Conservation (phyloP, 2,888 invertebrate species). For the Cetonia aurata region DNA sequence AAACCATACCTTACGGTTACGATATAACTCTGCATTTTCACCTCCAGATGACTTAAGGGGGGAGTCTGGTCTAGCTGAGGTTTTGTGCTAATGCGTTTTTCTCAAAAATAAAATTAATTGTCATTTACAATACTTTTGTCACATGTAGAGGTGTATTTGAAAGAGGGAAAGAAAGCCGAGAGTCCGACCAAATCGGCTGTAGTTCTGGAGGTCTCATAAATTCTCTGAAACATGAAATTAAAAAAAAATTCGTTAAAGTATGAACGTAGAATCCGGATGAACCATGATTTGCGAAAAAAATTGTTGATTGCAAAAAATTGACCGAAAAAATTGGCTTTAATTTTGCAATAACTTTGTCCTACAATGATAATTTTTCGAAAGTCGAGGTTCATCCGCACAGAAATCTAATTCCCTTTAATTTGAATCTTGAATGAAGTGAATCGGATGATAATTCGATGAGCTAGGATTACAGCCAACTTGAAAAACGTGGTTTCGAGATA, state of each 20-base stretch:
- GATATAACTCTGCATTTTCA: no score
- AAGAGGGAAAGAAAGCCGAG: background rate
- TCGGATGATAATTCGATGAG: slow-evolving; percentile 13
- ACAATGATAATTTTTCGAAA: slow-evolving; percentile 3
- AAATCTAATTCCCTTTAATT: slow-evolving; percentile 5
- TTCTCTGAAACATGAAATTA: background rate
- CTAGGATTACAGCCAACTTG: slow-evolving; percentile 4
- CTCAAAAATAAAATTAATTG: slow-evolving; percentile 7
- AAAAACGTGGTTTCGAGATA: slow-evolving; percentile 6
- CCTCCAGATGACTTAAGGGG: background rate
- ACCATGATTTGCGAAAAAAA: slow-evolving; percentile 2
- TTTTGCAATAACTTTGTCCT: slow-evolving; percentile 3
- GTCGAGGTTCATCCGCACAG: slow-evolving; percentile 9
- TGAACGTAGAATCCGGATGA: background rate
- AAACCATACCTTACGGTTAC: no score
- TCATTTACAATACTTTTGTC: slow-evolving; percentile 1
- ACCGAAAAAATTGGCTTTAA: background rate
- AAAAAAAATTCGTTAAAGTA: slow-evolving; percentile 1
- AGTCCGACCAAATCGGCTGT: slow-evolving; percentile 1
- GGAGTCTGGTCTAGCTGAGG: slow-evolving; percentile 2
- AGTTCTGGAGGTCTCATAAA: background rate
- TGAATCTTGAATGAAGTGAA: slow-evolving; percentile 3
- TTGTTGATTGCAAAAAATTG: slow-evolving; percentile 3
- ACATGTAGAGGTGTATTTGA: slow-evolving; percentile 6
- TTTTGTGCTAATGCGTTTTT: background rate